phyloP scores from a whole-genome alignment of 2,888 invertebrate genomes.

The Ethmia dodecea region DNA sequence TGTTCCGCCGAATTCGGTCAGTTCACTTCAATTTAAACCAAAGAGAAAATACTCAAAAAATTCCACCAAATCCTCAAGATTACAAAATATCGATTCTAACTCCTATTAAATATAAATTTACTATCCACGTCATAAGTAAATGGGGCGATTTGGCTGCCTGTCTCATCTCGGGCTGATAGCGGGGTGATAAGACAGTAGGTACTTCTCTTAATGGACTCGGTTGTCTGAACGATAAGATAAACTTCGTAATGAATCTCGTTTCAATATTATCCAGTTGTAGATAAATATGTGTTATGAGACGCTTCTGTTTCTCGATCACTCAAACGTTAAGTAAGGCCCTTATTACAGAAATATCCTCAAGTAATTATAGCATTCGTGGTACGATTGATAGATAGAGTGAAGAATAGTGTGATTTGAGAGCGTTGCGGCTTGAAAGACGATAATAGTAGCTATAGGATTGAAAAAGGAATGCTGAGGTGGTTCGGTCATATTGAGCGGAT shows the following conservation, averaged over 20 bases:
- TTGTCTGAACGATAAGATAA: conserved; percentile 52
- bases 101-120: conserved; percentile 45
- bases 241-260: conserved; percentile 52
- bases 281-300: conserved; percentile 18
- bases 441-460: too few relatives aligned
- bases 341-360: too few relatives aligned
- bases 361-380: too few relatives aligned
- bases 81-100: conserved; percentile 13
- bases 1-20: too few relatives aligned
- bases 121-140: conserved; percentile 32
- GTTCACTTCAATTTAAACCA: too few relatives aligned
- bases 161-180: conserved; percentile 50
- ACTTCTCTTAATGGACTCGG: conserved; percentile 52
- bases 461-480: too few relatives aligned
- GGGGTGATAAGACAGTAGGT: conserved; percentile 42
- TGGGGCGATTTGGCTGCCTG: conserved; percentile 38
- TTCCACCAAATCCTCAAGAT: conserved; percentile 16
- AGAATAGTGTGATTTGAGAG: too few relatives aligned
- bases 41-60: conserved; percentile 7
- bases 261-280: conserved; percentile 30
- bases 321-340: too few relatives aligned
- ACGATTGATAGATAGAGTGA: too few relatives aligned
- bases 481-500: too few relatives aligned
- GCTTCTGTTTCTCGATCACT: too few relatives aligned
- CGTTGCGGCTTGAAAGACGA: too few relatives aligned